Evolutionary conservation across 2,113 vertebrate genomes (phyloP), one percentile per base, ranked within the genome.

Genomic region (Junco hyemalis): DNA sequence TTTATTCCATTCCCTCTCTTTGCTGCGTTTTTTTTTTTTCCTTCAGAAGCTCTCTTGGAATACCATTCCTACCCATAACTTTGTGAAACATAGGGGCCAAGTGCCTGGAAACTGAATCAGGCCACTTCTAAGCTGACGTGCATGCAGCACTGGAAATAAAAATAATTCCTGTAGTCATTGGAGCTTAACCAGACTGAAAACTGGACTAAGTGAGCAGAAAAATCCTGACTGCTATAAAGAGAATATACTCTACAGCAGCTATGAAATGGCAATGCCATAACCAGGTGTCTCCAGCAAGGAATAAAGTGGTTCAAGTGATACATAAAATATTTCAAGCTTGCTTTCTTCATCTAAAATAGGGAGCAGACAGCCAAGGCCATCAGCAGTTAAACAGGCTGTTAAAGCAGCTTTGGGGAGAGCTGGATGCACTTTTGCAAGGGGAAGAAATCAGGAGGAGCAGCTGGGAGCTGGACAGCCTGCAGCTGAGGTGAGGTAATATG

Each of bases 401-500:
- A 81, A 90, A 84, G 35, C 61, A 64, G 31, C 71, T 92, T 86
- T 44, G 60, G 50, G 56, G 40, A 40, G 68, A 90, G 88, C 65
- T 93, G 95, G 84, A 70, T 80, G 57, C 38, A 64, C 31, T 73
- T 93, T 61, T 94, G 79, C 61, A 84, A 84, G 69, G 81, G 81
- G 88, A 92, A 92, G 86, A 65, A 90, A 88, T 81, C 74, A 73
- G 59, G 26, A 87, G 59, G 81, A 53, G 21, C 95, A 96, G 92
- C 93, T 97, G 94, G 36, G 74, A 88, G 84, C 82, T 72, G 90
- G 93, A 90, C 79, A 79, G 71, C 86, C 78, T 94, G 88, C 65
- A 71, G 77, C 71, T n/a, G 64, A 90, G 95, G 84, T 97, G 96
- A 97, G 85, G 92, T 96, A 96, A 96, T 96, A 65, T 3, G 29